Evolutionary conservation across 2,113 vertebrate species (phyloP).

Genomic region (Rhynchomys soricoides): DNA sequence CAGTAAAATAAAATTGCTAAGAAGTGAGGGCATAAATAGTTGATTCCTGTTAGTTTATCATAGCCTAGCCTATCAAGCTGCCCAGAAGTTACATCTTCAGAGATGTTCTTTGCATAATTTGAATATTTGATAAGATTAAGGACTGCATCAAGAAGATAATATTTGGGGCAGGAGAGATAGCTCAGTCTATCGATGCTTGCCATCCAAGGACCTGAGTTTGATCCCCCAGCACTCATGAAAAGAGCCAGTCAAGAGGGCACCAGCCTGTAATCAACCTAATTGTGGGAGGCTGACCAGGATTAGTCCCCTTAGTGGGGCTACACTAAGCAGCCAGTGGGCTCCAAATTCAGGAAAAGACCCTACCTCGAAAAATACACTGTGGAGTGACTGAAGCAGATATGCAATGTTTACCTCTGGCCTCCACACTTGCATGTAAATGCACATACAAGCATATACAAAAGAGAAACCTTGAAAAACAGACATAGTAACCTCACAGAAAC

Average conservation of each 20-base stretch:
- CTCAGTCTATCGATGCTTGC: neutral
- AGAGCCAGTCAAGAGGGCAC: neutral
- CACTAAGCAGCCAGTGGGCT: neutral
- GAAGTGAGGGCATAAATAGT: conserved; percentile 40
- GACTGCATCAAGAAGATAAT: neutral
- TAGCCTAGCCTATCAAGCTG: neutral
- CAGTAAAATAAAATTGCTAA: conserved; percentile 55
- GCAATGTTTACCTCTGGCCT: neutral
- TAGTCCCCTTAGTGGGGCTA: too few species aligned
- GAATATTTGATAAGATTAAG: neutral
- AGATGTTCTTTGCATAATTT: neutral
- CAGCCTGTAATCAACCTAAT: neutral
- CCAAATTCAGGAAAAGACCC: neutral
- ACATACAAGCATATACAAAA: neutral
- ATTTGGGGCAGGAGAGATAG: neutral
- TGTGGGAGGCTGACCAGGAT: neutral
- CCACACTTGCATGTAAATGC: too few species aligned
- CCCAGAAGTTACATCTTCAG: conserved; percentile 52
- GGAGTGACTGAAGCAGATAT: neutral
- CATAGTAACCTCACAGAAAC: neutral
- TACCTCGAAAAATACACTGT: neutral
- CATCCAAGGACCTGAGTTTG: neutral
- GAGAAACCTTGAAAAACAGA: neutral
- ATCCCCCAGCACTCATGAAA: neutral
- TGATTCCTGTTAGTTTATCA: conserved; percentile 58